Percentiles rank a stretch among this genome's conserved stretches.
Evolutionary conservation across 2,797 vertebrate genomes (phyloP).

Genomic region (Anguilla anguilla): DNA sequence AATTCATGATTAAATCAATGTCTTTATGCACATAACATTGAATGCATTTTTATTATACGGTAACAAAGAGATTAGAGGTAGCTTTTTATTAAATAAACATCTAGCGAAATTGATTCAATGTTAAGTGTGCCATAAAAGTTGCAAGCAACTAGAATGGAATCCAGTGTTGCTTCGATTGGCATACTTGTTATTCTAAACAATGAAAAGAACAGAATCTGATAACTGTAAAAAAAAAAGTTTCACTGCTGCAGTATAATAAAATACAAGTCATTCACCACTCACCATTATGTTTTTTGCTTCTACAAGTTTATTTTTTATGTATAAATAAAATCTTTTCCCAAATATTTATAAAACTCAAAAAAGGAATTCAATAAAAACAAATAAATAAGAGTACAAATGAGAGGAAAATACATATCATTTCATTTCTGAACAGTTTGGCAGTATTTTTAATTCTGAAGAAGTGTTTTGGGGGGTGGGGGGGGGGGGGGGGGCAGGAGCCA

Average conservation of each 20-base stretch:
- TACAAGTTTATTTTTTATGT: constrained; percentile 15
- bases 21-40: not conserved
- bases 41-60: not conserved
- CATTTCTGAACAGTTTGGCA: not conserved
- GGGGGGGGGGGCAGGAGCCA: not conserved
- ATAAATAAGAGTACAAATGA: constrained; percentile 25
- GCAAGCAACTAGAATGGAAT: not conserved
- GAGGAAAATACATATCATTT: not conserved
- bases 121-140: not conserved
- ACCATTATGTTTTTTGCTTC: not conserved
- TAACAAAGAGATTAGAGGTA: not conserved
- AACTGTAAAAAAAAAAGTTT: not conserved
- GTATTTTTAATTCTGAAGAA: not conserved
- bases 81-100: not conserved
- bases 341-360: constrained; percentile 24
- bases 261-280: not conserved
- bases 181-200: not conserved
- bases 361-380: constrained; percentile 9
- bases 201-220: not conserved
- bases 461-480: not conserved
- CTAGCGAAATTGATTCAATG: not conserved
- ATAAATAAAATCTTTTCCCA: constrained; percentile 18
- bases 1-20: not conserved
- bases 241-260: not conserved
- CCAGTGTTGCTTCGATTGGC: not conserved